Base-by-base conservation (phyloP, 2,113 vertebrate genomes). In the Columba janthina region DNA sequence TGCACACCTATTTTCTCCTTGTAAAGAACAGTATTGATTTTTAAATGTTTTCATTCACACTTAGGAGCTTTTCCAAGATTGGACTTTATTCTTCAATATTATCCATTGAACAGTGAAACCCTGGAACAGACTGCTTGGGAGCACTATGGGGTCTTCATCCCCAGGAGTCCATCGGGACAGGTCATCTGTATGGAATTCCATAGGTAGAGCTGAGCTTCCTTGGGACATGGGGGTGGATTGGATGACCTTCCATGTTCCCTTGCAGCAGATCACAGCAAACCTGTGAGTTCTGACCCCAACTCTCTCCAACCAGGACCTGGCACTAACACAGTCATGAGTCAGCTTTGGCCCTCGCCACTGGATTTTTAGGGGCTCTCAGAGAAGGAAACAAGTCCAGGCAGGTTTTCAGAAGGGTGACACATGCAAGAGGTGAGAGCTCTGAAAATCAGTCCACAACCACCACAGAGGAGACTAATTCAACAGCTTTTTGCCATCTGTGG, bases 11-110 rank as follows among this genome's bases (percentile, higher is more conserved):
- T 94, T 96, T 96, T 92, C 89, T 90, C 93, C 93, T 94, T 71
- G 71, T 91, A 95, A 92, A 97, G 96, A 65, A 78, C 81, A 81
- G 34, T 90, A 95, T 93, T 82, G 94, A 94, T 93, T 93, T 93
- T 76, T 79, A 93, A 89, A 87, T 92, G 89, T 92, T 95, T 96
- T 93, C 92, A 91, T 94, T 93, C 88, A 95, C 90, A 94, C 93
- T 91, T 93, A 94, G 84, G 38, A 95, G 87, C 62, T 44, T 95
- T 44, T 95, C 93, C 85, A 80, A 75, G 71, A 96, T 60, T 84
- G 85, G 81, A 94, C 94, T 94, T 94, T 58, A 83, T 91, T 85
- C 92, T 95, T 91, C 92, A 79, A 15, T 96, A 91, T 85, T 80
- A 90, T 32, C 57, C 3, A 5, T 71, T 78, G 51, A 95, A 40